Evolutionary conservation across 2,113 vertebrate genomes (phyloP), one percentile per base, ranked within the genome.

Genomic region (Bagarius yarrelli): DNA sequence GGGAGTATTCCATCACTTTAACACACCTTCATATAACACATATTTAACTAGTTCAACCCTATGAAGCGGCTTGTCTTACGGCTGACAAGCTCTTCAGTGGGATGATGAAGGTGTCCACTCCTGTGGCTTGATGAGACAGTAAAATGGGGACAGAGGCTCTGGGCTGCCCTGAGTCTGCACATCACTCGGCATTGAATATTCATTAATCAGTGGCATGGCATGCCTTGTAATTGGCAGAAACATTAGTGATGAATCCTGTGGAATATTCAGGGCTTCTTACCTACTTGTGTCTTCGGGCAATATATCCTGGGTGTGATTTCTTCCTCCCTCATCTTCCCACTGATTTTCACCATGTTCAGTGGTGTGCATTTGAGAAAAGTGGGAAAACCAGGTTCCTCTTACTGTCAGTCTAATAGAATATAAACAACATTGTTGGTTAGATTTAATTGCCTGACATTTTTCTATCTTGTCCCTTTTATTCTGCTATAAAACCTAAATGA

Each of bases 21-120:
- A 94, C 93, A 92, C 93, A 93, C 90, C 92, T 94, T 94, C 93
- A 94, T 93, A 93, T 93, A 94, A 94, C 92, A 93, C 92, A 92
- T 91, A 92, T 92, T 93, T 93, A 94, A 94, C 92, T 93, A 93
- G 91, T 91, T 91, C 91, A 91, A 90, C 91, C 92, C 92, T 90
- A 91, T 92, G 91, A 92, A 93, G 88, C 90, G 90, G 92, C 91
- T 92, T 92, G 90, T 93, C 91, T 90, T 92, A 86, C 88, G 89
- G 92, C 90, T 93, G 90, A 91, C 91, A 87, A 88, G 89, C 84
- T 89, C 85, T 88, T 89, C 87, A 88, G 86, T 87, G 89, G 89
- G 83, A 89, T 93, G 92, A 94, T 93, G 92, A 88, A 94, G 91
- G 87, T 92, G 91, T 91, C 92, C 87, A 91, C 90, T 93, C 93